Conservation (phyloP, 2,113 vertebrate genomes). For the Sphaerodactylus townsendi region DNA sequence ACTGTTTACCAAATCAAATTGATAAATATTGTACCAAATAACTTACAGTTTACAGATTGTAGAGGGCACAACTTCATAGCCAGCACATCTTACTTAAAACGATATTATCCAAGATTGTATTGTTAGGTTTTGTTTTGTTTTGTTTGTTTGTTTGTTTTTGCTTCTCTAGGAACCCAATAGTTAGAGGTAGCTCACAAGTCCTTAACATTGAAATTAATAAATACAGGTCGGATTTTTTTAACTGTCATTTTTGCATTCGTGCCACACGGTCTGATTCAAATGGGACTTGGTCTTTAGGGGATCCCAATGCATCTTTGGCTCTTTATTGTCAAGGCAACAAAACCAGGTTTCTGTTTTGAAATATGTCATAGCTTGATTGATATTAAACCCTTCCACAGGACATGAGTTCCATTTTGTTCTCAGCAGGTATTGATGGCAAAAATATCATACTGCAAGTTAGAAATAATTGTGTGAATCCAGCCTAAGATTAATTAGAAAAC, state of each 20-base stretch:
- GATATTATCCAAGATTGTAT: not conserved
- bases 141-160: too few species aligned
- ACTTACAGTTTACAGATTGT: not conserved
- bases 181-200: too few species aligned
- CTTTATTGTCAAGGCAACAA: not conserved
- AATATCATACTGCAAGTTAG: not conserved
- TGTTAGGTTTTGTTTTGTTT: too few species aligned
- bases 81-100: not conserved
- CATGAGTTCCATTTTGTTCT: not conserved
- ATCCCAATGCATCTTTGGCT: not conserved
- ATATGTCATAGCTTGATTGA: not conserved
- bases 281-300: not conserved
- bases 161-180: too few species aligned
- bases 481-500: not conserved
- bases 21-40: slow-evolving; percentile 39
- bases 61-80: not conserved
- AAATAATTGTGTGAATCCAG: not conserved
- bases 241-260: not conserved
- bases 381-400: not conserved
- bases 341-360: not conserved
- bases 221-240: not conserved
- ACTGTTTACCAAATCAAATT: not conserved
- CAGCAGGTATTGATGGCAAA: not conserved
- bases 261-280: not conserved
- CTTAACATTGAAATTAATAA: too few species aligned